Evolutionary conservation across 30 jellyfish, hydroid and myxozoan genomes (phyloP), one percentile per base, ranked within the genome.

Genomic region (Cassiopea andromeda): DNA sequence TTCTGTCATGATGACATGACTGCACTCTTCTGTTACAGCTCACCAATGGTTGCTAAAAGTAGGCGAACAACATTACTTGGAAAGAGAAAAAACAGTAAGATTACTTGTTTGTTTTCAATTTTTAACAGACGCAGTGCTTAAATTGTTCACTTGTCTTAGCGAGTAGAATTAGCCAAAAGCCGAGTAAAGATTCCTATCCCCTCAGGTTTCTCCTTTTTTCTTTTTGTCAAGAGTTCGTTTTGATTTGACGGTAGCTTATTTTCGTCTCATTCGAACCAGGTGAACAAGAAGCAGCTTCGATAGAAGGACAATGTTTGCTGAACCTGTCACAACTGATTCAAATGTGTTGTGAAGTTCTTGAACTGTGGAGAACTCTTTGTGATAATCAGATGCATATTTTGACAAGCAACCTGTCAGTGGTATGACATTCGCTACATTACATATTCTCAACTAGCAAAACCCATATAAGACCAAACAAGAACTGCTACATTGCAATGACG

Each of bases 331-430:
- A 87, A 48, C 85, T 94, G 64, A 77, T 94, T 72, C 89, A 82
- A 46, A 77, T 87, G 92, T 80, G 94, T 69, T 69, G 92, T 48
- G 98, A 94, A 87, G 96, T 74, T 16, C 90, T 94, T 60, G 98
- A 94, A 69, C 80, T 94, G 72, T 94, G 98, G 98, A 86, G 98
- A 78, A 78, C 95, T 0, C 91, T 94, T 14, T 82, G 95, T 67
- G 98, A 94, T 60, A 97, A 94, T 75, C 93, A 94, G 54, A 48
- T 94, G 46, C 82, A 80, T 18, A 68, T 80, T 12, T 48, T 91
- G n/a, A 66, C 97, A 15, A 58, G 54, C 19, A 57, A 68, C 60
- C 81, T 84, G 2, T 91, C 97, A 49, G 68, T 68, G 94, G 97
- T 91, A 79, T 12, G 79, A 47, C 61, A 1, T 46, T 64, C 60